phyloP scores from a whole-genome alignment of 2,113 vertebrate genomes.

The Psephotus haematonotus region DNA sequence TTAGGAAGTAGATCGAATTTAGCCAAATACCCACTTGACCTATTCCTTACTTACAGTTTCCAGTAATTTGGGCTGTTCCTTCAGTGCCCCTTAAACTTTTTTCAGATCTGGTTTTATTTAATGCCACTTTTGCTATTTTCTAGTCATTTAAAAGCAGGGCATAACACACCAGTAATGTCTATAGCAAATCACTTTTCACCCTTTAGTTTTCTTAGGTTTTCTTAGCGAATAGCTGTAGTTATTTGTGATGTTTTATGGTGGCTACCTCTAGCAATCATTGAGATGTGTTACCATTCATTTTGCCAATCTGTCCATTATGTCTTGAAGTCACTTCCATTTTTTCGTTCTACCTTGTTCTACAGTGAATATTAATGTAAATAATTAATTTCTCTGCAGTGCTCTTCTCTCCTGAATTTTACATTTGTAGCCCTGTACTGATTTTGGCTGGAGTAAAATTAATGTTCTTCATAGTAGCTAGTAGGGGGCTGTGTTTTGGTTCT shows the following conservation, averaged over 20 bases:
- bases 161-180: background rate
- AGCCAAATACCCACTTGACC: background rate
- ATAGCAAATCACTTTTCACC: background rate
- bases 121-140: background rate
- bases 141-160: background rate
- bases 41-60: background rate
- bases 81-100: background rate
- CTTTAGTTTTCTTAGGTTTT: background rate
- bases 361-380: background rate
- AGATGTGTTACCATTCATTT: background rate
- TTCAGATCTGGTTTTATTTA: background rate
- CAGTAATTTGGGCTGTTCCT: background rate
- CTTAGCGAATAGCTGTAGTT: background rate
- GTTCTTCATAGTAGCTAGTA: background rate
- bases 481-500: fast-evolving
- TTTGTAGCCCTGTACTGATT: background rate
- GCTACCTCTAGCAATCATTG: background rate
- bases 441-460: background rate
- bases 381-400: background rate
- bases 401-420: background rate
- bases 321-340: background rate
- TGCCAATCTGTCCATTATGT: background rate
- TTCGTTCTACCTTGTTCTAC: background rate
- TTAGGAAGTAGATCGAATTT: background rate
- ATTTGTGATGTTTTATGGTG: background rate